Evolutionary conservation across 2,888 invertebrate genomes (phyloP), one percentile per base, ranked within the genome.

Genomic region (Cryptus armator): DNA sequence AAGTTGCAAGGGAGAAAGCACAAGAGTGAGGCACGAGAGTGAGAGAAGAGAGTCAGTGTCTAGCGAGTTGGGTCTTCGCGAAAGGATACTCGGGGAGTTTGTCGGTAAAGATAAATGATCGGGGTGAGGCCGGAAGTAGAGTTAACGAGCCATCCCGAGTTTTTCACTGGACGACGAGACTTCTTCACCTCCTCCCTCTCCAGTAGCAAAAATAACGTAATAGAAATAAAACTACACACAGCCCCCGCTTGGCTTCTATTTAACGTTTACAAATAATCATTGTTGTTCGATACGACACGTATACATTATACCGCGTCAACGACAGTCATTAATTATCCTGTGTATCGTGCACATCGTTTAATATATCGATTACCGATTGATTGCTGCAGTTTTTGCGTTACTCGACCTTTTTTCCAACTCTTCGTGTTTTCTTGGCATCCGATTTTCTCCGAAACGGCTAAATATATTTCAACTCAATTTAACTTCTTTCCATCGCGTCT

Each of bases 61-160:
- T 24, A 24, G 24, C 77, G 24, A 43, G 53, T 68, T 48, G 67
- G 56, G 19, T 37, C 48, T 46, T 24, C 51, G 9, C 14, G 16
- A n/a, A 37, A 32, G 53, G 75, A 75, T 75, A 76, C 62, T 62
- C 43, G 68, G n/a, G 71, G 76, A 82, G 81, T 76, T 84, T 80
- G 87, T 86, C 84, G 84, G 84, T 86, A 80, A 82, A 87, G 87
- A 87, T 86, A 87, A 87, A 87, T 86, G 84, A 84, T 75, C 72
- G 51, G 59, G 81, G 62, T 43, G 74, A 74, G 56, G 72, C 72
- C 79, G 83, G 84, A 81, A 84, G 87, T 81, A 24, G 76, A 81
- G 82, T 86, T 87, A 87, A 87, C 87, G 87, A 87, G 87, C 86
- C 78, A 84, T 81, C 67, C 82, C 64, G 72, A 67, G 64, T 83